These are phyloP conservation scores for Heterohyrax brucei DNA, from an alignment of 2,797 vertebrate genomes.

Conservation along the genomic window DNA sequence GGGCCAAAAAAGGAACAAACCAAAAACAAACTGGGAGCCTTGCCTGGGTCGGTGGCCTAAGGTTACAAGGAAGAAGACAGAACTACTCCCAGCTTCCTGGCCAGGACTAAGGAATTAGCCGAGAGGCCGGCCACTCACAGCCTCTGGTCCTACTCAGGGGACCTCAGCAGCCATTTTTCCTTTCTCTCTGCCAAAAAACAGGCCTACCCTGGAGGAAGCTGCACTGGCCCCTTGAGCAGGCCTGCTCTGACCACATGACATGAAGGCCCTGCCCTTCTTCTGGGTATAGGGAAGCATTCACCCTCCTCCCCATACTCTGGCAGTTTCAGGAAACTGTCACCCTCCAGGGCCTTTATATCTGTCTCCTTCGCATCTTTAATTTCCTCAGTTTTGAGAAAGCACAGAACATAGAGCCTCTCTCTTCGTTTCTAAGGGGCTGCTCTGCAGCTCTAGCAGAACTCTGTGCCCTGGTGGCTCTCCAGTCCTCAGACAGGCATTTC, in stretches of 20 bases:
- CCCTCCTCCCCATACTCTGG: background rate
- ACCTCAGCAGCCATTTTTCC: background rate
- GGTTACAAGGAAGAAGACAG: background rate
- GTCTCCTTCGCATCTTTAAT: background rate
- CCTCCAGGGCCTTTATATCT: background rate
- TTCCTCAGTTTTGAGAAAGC: background rate
- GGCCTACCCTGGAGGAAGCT: background rate
- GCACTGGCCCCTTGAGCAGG: background rate
- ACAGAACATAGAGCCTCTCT: background rate
- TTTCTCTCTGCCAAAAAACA: background rate
- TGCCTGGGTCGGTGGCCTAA: background rate
- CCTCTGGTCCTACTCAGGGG: background rate
- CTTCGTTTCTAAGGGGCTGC: background rate
- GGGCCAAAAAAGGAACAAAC: background rate
- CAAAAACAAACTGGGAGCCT: background rate
- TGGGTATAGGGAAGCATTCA: background rate
- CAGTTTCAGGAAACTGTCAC: background rate
- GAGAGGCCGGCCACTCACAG: background rate
- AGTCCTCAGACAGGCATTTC: background rate
- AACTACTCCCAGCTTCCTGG: background rate
- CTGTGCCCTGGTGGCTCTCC: background rate
- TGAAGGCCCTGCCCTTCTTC: background rate
- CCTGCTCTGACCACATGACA: background rate
- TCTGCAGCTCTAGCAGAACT: background rate
- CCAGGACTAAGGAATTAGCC: background rate